These are phyloP conservation scores for Mesocricetus auratus DNA, from an alignment of 2,113 vertebrate species.

Conservation along the genomic window DNA sequence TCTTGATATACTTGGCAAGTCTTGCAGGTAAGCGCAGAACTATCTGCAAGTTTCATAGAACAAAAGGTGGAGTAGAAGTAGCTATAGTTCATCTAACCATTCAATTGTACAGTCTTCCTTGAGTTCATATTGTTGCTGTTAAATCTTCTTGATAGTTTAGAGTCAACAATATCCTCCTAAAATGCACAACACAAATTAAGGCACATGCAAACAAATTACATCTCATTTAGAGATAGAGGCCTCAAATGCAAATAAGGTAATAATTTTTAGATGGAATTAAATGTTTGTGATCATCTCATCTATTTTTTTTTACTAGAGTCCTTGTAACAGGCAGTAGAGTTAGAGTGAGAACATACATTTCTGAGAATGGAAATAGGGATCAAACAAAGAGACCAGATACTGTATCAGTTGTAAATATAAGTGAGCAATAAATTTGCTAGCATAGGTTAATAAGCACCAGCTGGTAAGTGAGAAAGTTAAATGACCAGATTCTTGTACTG, in stretches of 20 bases:
- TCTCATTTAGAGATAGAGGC: background rate
- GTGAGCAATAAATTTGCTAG: accelerated
- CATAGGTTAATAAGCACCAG: background rate
- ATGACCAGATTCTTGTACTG: background rate
- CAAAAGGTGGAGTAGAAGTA: background rate
- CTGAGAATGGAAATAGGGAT: background rate
- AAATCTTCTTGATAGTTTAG: background rate
- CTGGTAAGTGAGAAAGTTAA: background rate
- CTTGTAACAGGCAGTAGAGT: background rate
- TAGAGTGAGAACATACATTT: background rate
- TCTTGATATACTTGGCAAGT: background rate
- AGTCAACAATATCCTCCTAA: background rate
- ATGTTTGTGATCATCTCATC: background rate
- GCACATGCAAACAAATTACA: background rate
- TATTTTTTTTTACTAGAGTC: background rate
- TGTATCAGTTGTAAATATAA: background rate
- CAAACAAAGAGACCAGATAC: background rate
- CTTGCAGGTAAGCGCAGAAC: background rate
- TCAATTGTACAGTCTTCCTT: background rate
- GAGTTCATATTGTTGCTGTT: background rate
- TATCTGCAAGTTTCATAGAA: background rate
- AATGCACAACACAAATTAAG: no score
- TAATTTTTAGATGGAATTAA: background rate
- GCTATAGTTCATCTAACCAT: background rate
- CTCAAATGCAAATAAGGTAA: background rate